Percentiles rank a stretch among this genome's conserved stretches.
Conservation (phyloP, 2,797 vertebrate genomes). For the Varecia variegata region DNA sequence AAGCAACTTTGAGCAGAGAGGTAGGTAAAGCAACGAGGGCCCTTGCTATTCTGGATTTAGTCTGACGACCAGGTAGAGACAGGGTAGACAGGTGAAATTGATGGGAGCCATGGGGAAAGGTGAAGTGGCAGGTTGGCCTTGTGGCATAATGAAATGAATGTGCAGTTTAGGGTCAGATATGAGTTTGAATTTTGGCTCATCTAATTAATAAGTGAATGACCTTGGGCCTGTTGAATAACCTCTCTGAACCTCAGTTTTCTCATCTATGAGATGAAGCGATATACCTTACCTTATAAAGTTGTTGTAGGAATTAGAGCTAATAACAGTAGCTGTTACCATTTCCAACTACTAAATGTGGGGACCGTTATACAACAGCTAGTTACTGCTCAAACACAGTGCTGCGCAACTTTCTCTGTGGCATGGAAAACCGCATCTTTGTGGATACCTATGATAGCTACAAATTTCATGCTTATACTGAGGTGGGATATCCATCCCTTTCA, state of each 20-base stretch:
- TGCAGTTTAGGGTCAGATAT: background rate
- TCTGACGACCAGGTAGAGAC: background rate
- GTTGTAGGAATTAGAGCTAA: background rate
- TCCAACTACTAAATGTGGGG: background rate
- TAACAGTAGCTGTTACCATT: background rate
- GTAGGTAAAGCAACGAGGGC: background rate
- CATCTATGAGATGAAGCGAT: background rate
- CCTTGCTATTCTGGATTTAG: background rate
- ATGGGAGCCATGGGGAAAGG: background rate
- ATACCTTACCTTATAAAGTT: background rate
- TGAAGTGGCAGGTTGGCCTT: background rate
- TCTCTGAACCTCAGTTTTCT: slow-evolving; percentile 3
- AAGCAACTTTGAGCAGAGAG: background rate
- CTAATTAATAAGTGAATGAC: background rate
- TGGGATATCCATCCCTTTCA: background rate
- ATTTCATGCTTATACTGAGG: background rate
- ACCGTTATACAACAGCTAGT: background rate
- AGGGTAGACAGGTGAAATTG: background rate
- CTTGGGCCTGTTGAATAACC: background rate
- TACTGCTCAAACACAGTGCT: background rate
- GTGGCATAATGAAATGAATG: background rate
- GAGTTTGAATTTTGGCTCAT: background rate
- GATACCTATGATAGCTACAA: background rate
- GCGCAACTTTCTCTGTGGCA: background rate
- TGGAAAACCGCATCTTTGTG: background rate